Evolutionary conservation across 2,888 invertebrate genomes (phyloP), one percentile per base, ranked within the genome.

Genomic region (Geophilus truncorum): DNA sequence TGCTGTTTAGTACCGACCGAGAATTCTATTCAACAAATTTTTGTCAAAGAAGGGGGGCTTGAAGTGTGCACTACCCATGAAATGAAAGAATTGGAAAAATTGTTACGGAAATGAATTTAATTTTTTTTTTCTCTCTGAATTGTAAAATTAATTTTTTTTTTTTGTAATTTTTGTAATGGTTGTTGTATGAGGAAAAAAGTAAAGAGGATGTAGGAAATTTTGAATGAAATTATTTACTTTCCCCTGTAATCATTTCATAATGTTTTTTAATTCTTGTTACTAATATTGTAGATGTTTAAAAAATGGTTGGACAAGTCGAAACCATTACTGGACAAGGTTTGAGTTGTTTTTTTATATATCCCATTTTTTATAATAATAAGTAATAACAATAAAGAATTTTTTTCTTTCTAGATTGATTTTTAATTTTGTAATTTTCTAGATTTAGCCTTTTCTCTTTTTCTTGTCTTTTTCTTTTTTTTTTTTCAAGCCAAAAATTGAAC

Each of bases 1-100:
- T 93, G 93, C 84, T 92, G 93, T 86, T 88, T 95, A 85, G 94
- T 84, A 12, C 81, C 81, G 34, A 78, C 28, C 18, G 81, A 81
- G 75, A 75, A 78, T 30, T 79, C 79, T 23, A 82, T 82, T 62
- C 82, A 62, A 4, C 45, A 77, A 10, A 51, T 80, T n/a, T 79
- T 84, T n/a, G 21, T 81, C n/a, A 81, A 81, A 18, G 77, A 79
- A 28, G 82, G 82, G 34, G 82, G 81, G 4, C 25, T 82, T 1
- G 80, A 80, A 51, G 81, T 83, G 21, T 83, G 83, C 28, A 75
- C 81, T 34, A 81, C 78, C 7, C 84, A 84, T 51, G 82, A 82
- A 62, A 82, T 84, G 82, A 82, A 82, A 51, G 82, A 83, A 57
- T 80, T 84, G 36, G 81, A 81, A 36, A 77, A 76, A 28, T 79